A percentile compares a stretch with the other conserved stretches of the same genome.
Evolutionary conservation across 2,888 invertebrate genomes (phyloP).

Genomic region (Synanthedon andrenaeformis): DNA sequence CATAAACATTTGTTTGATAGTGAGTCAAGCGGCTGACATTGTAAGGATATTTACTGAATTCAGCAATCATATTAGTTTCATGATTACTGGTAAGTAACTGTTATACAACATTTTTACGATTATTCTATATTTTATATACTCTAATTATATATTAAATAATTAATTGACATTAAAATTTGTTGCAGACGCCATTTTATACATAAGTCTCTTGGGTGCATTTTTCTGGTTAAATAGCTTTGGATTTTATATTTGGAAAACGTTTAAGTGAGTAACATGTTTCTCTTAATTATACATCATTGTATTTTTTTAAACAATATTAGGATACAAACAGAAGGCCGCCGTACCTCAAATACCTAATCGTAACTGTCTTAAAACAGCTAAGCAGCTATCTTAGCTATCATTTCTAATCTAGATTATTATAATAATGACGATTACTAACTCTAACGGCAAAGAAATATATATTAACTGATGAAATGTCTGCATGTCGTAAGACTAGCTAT

Average conservation of each 20-base stretch:
- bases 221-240: conserved; percentile 90
- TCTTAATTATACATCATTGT: no score
- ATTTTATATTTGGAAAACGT: conserved; percentile 90
- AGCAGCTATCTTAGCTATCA: no score
- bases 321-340: neutral
- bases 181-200: conserved; percentile 81
- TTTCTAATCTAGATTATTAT: no score
- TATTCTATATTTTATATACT: neutral
- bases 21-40: conserved; percentile 81
- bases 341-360: no score
- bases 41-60: conserved; percentile 85
- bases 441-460: no score
- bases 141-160: neutral
- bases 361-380: no score
- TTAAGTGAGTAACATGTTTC: conserved; percentile 67
- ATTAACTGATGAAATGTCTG: no score
- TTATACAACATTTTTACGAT: neutral
- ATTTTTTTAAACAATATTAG: neutral
- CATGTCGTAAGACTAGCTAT: no score
- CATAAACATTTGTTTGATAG: conserved; percentile 80
- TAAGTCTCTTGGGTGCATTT: conserved; percentile 83
- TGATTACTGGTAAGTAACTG: conserved; percentile 76
- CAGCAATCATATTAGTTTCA: conserved; percentile 82
- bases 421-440: no score
- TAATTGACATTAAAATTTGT: conserved; percentile 14